Conservation (phyloP, 53 echinoderm and acorn worm species). For the Antedon mediterranea region DNA sequence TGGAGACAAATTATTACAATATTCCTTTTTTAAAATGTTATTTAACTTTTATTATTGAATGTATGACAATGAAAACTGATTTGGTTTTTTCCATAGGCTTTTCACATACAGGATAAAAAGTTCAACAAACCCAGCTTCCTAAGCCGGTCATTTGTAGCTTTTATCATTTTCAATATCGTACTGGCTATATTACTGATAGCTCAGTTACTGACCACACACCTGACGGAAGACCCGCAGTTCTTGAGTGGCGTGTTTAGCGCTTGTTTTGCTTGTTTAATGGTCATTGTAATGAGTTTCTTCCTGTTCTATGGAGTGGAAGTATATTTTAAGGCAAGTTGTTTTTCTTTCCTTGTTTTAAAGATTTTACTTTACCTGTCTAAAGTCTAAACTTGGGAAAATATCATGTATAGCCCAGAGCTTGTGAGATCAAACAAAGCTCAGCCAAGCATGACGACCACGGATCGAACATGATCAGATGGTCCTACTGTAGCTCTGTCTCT, state of each 20-base stretch:
- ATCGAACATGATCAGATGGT: no score
- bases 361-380: no score
- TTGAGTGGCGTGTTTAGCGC: conserved; percentile 58
- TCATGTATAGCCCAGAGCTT: no score
- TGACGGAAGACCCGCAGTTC: conserved; percentile 26
- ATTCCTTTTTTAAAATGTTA: no score
- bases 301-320: conserved; percentile 91
- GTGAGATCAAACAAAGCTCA: no score
- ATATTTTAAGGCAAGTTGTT: conserved; percentile 61
- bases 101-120: conserved; percentile 67
- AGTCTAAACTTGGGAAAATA: no score
- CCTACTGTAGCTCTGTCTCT: no score
- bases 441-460: no score
- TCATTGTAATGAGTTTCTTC: conserved; percentile 78
- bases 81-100: conserved; percentile 37
- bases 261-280: conserved; percentile 62
- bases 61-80: background rate
- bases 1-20: no score
- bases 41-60: no score
- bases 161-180: conserved; percentile 65
- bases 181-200: conserved; percentile 57
- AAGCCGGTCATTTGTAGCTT: conserved; percentile 64
- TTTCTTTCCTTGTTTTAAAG: no score
- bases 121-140: conserved; percentile 75
- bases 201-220: conserved; percentile 55